Evolutionary conservation across 2,113 vertebrate species (phyloP), one percentile per base, ranked within the genome.

Genomic region (Daphoenositta chrysoptera): DNA sequence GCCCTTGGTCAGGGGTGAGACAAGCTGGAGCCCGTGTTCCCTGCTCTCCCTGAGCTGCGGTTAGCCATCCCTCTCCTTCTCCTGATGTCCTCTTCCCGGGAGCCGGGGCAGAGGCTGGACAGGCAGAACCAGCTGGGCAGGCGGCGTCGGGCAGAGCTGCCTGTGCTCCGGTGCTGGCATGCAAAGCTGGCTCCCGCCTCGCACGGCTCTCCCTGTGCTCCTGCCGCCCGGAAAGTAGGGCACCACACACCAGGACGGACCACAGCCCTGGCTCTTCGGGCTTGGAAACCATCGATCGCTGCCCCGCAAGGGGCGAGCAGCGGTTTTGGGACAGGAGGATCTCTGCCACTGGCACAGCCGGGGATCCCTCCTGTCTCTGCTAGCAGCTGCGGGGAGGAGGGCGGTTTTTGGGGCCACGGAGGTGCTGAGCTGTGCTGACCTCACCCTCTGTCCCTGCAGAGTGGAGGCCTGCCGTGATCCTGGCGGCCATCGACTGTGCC

Each of bases 401-500:
- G 23, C 0, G 0, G 9, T 13, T 94, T 70, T 26, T 0, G 31
- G 72, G 45, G 48, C 26, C 0, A 0, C 2, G 2, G 37, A 28
- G 35, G 21, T 68, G 31, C 56, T 61, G 63, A 63, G 28, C 61
- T 28, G 30, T 9, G 51, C 54, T 87, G n/a, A 72, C n/a, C 0
- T 6, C 27, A 5, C 65, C 39, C 42, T 57, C 53, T 79, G 61
- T 69, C 54, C 51, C 88, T 7, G 1, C 94, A 98, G 98, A 94
- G 30, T 98, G 98, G 98, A 97, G 96, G n/a, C 98, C 98, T 2
- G 98, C 94, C 0, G 95, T 98, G 89, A 90, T 91, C 16, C 84
- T 98, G 3, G 98, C 97, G 0, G 97, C 90, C 17, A n/a, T 98
- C 4, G 97, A 98, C 93, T 98, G 98, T 9, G 98, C 98, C 0